A percentile compares a stretch with the other conserved stretches of the same genome.
These are phyloP conservation scores for Eciton burchellii DNA, from an alignment of 1,140 invertebrate species.

Conservation along the genomic window DNA sequence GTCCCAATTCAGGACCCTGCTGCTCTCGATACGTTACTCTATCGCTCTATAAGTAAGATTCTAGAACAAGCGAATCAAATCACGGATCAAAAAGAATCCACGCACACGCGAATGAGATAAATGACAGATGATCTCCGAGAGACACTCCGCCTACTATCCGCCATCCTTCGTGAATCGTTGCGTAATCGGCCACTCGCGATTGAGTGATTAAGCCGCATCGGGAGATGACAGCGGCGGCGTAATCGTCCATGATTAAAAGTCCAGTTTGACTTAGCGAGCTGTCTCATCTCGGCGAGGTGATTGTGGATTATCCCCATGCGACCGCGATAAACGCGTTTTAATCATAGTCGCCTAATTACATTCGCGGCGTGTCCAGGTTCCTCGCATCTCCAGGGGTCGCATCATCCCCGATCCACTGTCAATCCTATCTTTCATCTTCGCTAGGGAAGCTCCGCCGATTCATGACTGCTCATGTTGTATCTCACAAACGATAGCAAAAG, in stretches of 20 bases:
- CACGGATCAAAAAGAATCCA: not conserved
- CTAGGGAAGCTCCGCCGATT: no score
- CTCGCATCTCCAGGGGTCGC: not conserved
- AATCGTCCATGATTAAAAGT: constrained; percentile 67
- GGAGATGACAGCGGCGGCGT: constrained; percentile 78
- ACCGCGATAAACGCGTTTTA: constrained; percentile 75
- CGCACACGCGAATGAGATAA: not conserved
- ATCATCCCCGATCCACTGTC: not conserved
- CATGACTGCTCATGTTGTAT: no score
- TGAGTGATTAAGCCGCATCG: constrained; percentile 81
- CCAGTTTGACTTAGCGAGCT: constrained; percentile 23
- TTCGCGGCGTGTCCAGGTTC: constrained; percentile 36
- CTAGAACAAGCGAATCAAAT: constrained; percentile 1
- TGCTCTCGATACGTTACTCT: no score
- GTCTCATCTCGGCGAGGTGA: constrained; percentile 70
- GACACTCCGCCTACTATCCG: not conserved
- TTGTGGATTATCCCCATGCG: constrained; percentile 81
- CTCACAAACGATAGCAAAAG: no score
- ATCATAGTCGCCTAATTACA: constrained; percentile 69
- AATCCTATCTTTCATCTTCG: no score
- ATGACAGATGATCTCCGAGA: not conserved
- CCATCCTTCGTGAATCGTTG: not conserved
- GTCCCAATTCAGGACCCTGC: no score
- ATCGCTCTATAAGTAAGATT: no score
- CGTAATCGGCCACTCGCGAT: constrained; percentile 46